Conservation (phyloP, 2,888 invertebrate species). For the Drosophila leonis region DNA sequence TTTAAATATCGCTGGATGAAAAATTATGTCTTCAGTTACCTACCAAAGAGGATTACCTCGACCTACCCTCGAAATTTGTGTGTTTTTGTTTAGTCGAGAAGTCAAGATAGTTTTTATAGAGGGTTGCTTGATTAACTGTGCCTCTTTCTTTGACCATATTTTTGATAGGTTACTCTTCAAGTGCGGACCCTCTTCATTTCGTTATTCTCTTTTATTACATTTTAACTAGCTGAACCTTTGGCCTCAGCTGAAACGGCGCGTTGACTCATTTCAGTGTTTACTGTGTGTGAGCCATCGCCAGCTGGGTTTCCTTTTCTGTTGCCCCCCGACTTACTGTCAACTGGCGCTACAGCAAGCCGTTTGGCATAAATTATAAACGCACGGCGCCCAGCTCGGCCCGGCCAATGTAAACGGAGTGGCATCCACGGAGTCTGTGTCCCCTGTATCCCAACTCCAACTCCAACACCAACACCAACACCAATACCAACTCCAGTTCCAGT, state of each 20-base stretch:
- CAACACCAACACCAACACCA: neutral
- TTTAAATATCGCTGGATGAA: neutral
- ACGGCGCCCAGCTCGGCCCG: conserved; percentile 51
- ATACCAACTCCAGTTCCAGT: neutral
- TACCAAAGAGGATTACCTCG: neutral
- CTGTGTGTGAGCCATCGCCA: conserved; percentile 45
- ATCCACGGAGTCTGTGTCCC: conserved; percentile 25
- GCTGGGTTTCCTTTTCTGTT: conserved; percentile 42
- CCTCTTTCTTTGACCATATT: neutral
- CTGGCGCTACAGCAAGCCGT: conserved; percentile 65
- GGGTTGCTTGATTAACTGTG: conserved; percentile 35
- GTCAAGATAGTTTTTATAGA: neutral
- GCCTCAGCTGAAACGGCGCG: conserved; percentile 20
- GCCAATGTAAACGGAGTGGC: conserved; percentile 54
- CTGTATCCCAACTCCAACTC: conserved; percentile 4
- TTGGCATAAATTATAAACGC: conserved; percentile 71
- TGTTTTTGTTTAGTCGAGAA: conserved; percentile 2
- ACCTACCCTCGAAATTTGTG: neutral
- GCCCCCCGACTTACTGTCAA: conserved; percentile 64
- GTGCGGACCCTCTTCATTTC: conserved; percentile 17
- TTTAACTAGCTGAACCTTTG: conserved; percentile 15
- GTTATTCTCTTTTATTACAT: conserved; percentile 17
- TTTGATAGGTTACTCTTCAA: conserved; percentile 21
- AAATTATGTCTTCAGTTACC: neutral
- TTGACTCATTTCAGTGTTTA: conserved; percentile 49